A percentile compares a stretch with the other conserved stretches of the same genome.
These are phyloP conservation scores for Lepidotrigona ventralis DNA, from an alignment of 1,140 invertebrate species.

Conservation along the genomic window DNA sequence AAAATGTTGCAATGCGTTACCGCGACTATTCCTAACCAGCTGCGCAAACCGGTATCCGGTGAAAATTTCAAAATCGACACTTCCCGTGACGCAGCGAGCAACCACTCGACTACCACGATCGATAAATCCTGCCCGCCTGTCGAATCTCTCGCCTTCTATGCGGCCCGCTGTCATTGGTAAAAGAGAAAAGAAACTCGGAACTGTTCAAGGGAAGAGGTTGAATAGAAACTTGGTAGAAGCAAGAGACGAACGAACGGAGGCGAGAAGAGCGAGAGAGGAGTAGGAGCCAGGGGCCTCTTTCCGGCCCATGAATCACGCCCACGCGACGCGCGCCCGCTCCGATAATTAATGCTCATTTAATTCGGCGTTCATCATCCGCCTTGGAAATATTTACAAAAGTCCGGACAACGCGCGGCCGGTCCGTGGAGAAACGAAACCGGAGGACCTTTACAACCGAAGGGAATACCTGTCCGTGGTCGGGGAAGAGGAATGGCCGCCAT, in stretches of 20 bases:
- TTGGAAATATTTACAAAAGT: slow-evolving; percentile 74
- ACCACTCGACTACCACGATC: not conserved
- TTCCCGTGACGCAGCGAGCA: not conserved
- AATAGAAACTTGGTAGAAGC: not conserved
- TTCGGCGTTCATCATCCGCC: slow-evolving; percentile 75
- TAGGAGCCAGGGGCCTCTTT: slow-evolving; percentile 56
- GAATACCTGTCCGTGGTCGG: slow-evolving; percentile 48
- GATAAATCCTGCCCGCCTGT: slow-evolving; percentile 66
- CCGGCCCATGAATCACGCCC: slow-evolving; percentile 76
- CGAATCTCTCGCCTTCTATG: slow-evolving; percentile 50
- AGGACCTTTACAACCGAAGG: slow-evolving; percentile 33
- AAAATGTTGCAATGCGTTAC: too few relatives aligned
- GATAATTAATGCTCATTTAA: slow-evolving; percentile 79
- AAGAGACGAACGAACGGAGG: slow-evolving; percentile 9
- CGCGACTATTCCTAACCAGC: not conserved
- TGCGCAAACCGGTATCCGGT: too few relatives aligned
- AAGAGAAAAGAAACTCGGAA: not conserved
- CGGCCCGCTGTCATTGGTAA: slow-evolving; percentile 1
- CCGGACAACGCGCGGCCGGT: slow-evolving; percentile 49
- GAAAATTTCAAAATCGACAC: slow-evolving; percentile 19
- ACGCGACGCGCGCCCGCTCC: slow-evolving; percentile 70
- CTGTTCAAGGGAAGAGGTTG: not conserved
- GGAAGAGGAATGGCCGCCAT: slow-evolving; percentile 67
- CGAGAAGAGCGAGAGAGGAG: slow-evolving; percentile 50
- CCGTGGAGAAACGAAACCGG: slow-evolving; percentile 57